Conservation (phyloP, 2,888 invertebrate species). For the Phortica magna region DNA sequence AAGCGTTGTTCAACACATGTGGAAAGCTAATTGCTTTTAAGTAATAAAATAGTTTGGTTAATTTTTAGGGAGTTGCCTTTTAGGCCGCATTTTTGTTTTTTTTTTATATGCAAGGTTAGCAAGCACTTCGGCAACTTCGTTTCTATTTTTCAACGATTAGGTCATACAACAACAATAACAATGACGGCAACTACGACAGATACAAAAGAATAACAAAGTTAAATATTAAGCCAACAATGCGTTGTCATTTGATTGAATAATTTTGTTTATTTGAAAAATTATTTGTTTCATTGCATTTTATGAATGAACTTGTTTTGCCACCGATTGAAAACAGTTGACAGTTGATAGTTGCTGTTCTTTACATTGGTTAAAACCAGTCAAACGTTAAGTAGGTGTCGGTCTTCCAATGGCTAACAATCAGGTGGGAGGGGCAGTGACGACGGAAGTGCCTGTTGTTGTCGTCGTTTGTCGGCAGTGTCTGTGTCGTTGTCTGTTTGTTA, state of each 20-base stretch:
- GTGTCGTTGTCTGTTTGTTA: constrained; percentile 53
- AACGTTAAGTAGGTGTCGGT: constrained; percentile 69
- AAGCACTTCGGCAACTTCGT: not conserved
- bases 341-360: constrained; percentile 52
- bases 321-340: not conserved
- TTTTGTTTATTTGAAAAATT: constrained; percentile 56
- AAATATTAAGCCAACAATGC: constrained; percentile 16
- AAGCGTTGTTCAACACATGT: too few species aligned
- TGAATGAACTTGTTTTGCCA: constrained; percentile 52
- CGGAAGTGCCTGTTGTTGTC: constrained; percentile 38
- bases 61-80: constrained; percentile 18
- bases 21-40: too few species aligned
- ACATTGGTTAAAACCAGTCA: constrained; percentile 66
- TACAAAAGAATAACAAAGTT: constrained; percentile 34
- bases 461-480: not conserved
- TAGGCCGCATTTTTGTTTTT: not conserved
- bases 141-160: constrained; percentile 59
- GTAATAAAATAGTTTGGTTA: not conserved
- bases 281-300: constrained; percentile 48
- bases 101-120: not conserved
- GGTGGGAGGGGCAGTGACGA: constrained; percentile 52
- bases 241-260: constrained; percentile 32
- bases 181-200: constrained; percentile 40
- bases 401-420: constrained; percentile 46
- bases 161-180: constrained; percentile 58